Conservation (phyloP, 2,888 invertebrate species). For the Meiosimyza platycephala region DNA sequence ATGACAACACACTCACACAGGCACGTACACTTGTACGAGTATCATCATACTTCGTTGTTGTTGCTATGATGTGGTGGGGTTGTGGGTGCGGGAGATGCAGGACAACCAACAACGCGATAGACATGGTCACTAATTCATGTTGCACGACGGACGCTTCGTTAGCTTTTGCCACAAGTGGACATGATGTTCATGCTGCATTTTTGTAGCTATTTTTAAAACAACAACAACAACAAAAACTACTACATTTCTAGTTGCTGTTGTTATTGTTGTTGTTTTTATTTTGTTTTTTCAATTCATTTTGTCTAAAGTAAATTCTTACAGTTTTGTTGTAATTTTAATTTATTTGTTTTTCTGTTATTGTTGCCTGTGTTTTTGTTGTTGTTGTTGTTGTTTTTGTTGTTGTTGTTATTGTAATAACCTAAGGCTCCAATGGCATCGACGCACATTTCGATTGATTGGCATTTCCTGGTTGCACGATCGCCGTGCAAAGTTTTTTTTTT, state of each 20-base stretch:
- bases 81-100: not conserved
- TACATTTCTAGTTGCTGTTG: too few relatives aligned
- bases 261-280: too few relatives aligned
- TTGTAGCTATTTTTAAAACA: slow-evolving; percentile 24
- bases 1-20: too few relatives aligned
- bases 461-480: slow-evolving; percentile 55
- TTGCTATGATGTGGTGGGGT: not conserved
- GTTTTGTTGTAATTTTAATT: slow-evolving; percentile 25
- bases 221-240: slow-evolving; percentile 1
- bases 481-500: not conserved
- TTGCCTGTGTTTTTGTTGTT: not conserved
- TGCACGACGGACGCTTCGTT: not conserved
- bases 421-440: not conserved
- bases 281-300: not conserved
- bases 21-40: too few relatives aligned
- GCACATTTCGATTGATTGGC: slow-evolving; percentile 56
- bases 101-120: too few relatives aligned
- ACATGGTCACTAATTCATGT: not conserved
- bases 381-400: not conserved
- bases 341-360: slow-evolving; percentile 9
- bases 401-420: not conserved
- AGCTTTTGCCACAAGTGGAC: slow-evolving; percentile 17
- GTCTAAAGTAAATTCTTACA: slow-evolving; percentile 7
- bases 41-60: not conserved
- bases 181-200: slow-evolving; percentile 2